Conservation (phyloP, 2,888 invertebrate species). For the Mechanitis mazaeus region DNA sequence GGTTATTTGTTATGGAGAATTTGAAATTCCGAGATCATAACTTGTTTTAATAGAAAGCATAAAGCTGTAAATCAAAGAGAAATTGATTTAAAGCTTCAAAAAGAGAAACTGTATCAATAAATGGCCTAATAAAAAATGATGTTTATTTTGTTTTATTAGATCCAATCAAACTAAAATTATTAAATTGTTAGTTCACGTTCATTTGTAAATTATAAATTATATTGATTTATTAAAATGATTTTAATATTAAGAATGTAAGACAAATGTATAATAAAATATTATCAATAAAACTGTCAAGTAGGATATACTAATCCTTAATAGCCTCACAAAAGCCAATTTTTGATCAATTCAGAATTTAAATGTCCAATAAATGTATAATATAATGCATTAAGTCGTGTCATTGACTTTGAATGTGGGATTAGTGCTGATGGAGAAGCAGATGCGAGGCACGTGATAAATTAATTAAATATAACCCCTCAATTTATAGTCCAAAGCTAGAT, state of each 20-base stretch:
- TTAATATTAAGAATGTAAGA: too few relatives aligned
- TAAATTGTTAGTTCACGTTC: neutral
- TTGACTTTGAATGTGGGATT: conserved; percentile 30
- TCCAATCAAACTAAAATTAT: neutral
- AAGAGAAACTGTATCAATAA: conserved; percentile 6
- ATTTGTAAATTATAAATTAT: neutral
- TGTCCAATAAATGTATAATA: neutral
- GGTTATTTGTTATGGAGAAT: neutral
- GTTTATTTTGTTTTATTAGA: neutral
- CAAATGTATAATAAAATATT: too few relatives aligned
- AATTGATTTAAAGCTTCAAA: conserved; percentile 10
- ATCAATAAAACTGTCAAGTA: too few relatives aligned
- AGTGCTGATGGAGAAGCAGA: conserved; percentile 25
- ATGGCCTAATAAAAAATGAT: conserved; percentile 2
- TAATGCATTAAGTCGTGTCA: conserved; percentile 23
- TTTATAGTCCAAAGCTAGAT: neutral
- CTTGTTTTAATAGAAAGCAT: conserved; percentile 10
- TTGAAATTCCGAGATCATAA: neutral
- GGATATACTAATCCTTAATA: too few relatives aligned
- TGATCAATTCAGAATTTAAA: too few relatives aligned
- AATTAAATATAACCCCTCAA: neutral
- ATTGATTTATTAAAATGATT: neutral
- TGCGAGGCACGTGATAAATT: conserved; percentile 17
- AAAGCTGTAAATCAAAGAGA: conserved; percentile 11
- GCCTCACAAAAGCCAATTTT: too few relatives aligned